phyloP scores from a whole-genome alignment of 2,797 vertebrate species.

The Carcharodon carcharias region DNA sequence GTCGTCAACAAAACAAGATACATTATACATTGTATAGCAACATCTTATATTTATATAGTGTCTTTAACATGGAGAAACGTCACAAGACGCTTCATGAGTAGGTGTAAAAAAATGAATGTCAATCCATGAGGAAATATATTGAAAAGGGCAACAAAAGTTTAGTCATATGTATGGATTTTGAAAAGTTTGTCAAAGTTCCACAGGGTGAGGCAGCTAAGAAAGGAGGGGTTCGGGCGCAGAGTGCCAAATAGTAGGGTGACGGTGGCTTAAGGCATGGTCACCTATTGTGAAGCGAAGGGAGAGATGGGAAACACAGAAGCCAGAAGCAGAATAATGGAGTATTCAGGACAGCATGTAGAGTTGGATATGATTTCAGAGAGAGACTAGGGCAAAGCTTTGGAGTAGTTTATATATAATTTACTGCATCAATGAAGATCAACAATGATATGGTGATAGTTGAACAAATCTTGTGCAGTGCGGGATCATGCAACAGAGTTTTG shows the following conservation, averaged over 20 bases:
- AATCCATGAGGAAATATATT: not conserved
- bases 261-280: not conserved
- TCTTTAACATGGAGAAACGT: not conserved
- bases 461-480: not conserved
- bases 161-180: not conserved
- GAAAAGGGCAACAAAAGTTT: not conserved
- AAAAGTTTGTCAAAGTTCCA: not conserved
- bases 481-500: not conserved
- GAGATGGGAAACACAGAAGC: not conserved
- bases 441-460: not conserved
- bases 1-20: not conserved
- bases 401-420: not conserved
- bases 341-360: not conserved
- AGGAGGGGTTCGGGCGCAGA: not conserved
- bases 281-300: not conserved
- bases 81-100: no score
- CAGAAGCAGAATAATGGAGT: not conserved
- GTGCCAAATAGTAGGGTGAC: not conserved
- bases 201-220: not conserved
- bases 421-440: not conserved
- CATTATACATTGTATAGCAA: not conserved
- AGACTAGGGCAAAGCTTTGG: not conserved
- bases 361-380: not conserved
- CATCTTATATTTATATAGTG: not conserved
- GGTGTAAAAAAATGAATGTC: no score